phyloP scores from a whole-genome alignment of 2,797 vertebrate species.

The Sebastes minor region DNA sequence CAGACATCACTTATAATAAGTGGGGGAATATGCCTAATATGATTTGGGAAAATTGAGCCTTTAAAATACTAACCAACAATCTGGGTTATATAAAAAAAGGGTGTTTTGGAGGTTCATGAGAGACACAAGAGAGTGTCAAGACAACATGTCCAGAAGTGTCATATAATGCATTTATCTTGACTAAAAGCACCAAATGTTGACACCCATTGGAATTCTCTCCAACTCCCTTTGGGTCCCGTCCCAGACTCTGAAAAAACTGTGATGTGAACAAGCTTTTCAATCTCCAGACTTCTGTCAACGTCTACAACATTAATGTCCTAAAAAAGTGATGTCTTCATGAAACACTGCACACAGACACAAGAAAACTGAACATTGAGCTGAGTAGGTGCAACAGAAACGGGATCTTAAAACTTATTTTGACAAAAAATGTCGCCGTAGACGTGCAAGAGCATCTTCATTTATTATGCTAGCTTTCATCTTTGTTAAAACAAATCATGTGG shows the following conservation, averaged over 20 bases:
- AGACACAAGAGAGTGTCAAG: background rate
- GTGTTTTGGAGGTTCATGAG: background rate
- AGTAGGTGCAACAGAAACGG: background rate
- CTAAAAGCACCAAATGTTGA: conserved; percentile 19
- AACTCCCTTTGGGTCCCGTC: background rate
- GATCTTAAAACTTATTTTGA: background rate
- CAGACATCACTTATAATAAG: background rate
- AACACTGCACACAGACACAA: background rate
- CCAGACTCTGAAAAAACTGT: conserved; percentile 9
- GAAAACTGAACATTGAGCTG: background rate
- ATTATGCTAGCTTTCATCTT: background rate
- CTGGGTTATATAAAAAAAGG: background rate
- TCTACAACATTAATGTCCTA: background rate
- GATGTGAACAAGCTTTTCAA: conserved; percentile 13
- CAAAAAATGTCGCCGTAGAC: background rate
- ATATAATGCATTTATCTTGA: conserved; percentile 14
- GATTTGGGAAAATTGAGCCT: background rate
- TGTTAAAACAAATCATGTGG: conserved; percentile 9
- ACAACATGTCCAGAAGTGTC: conserved; percentile 3
- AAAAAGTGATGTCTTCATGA: background rate
- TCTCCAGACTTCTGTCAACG: conserved; percentile 13
- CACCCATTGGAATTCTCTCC: conserved; percentile 11
- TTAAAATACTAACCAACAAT: background rate
- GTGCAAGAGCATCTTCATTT: background rate
- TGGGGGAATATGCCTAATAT: background rate